Evolutionary conservation across 2,888 invertebrate species (phyloP), one percentile per base, ranked within the genome.

Genomic region (Arge pagana): DNA sequence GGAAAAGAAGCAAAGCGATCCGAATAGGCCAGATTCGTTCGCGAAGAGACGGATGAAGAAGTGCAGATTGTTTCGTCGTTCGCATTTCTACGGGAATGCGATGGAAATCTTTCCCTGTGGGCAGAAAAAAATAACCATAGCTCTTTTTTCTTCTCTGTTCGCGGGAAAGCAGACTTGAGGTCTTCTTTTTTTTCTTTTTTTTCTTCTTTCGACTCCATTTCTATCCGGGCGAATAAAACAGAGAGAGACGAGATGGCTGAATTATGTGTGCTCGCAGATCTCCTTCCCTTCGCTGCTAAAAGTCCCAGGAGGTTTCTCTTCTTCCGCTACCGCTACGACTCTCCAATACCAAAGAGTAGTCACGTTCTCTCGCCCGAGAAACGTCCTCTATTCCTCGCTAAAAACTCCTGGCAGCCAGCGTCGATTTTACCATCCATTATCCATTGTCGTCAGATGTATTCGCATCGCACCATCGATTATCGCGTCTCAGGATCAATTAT

Each of bases 311-410:
- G 59, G 56, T 31, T 45, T 23, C n/a, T 50, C 54, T 54, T 10
- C 28, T n/a, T 26, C 28, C 3, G 28, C 28, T 26, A 10, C n/a
- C n/a, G 8, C 8, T 45, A 33, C 51, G 39, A 51, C 54, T 49
- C 56, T 36, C 35, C 43, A 35, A 30, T 28, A 26, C 43, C 26
- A 16, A 36, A 19, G 36, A 36, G 48, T 48, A 60, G 62, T 61
- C 60, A 62, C 60, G 62, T 62, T 54, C 43, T 55, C 35, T 45
- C 45, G n/a, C n/a, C n/a, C n/a, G n/a, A n/a, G n/a, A n/a, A n/a
- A n/a, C n/a, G n/a, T n/a, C n/a, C n/a, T n/a, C n/a, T n/a, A 45
- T 51, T 52, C 48, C 26, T 40, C 45, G 18, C n/a, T n/a, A n/a
- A n/a, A n/a, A n/a, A n/a, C n/a, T n/a, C n/a, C n/a, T n/a, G n/a